Evolutionary conservation across 1,140 invertebrate genomes (phyloP), one percentile per base, ranked within the genome.

Genomic region (Nomia melanderi): DNA sequence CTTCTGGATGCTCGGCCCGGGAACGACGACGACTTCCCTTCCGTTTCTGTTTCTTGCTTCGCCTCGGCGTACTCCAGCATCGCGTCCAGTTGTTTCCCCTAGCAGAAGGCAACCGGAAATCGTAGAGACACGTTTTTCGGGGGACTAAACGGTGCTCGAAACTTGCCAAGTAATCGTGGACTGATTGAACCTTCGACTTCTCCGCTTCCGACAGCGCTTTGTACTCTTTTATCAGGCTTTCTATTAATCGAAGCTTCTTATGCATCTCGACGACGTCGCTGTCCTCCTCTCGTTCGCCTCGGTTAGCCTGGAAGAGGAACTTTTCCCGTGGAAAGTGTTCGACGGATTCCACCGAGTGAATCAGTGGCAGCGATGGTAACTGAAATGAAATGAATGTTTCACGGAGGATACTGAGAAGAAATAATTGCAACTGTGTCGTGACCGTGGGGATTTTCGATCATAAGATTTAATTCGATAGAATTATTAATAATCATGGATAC

Each of bases 121-220:
- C 39, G 33, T 57, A 44, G 25, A 0, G 27, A 27, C 5, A 50
- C 2, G 41, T 31, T 27, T 25, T 47, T 14, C 25, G 0, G 2
- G 31, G 23, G 25, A 9, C 12, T 17, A 50, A 17, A 2, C 2
- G n/a, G 9, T 2, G 11, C 0, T 31, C 7, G 27, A 41, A 44
- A 27, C 70, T 85, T 66, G 88, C 88, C 83, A 89, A 62, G 66
- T 88, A 88, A 64, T 88, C 84, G 36, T 88, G 80, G 17, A 88
- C 83, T 3, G 81, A 59, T 47, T 84, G 80, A 20, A 88, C 82
- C 6, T 77, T 86, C n/a, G 65, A 84, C 69, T 87, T 88, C 17
- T 89, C 88, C 27, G 69, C 73, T 9, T 77, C 63, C 0, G 70
- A 60, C 23, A 89, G 57, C 1, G 71, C 31, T 8, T 74, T 75